phyloP scores from a whole-genome alignment of 2,797 vertebrate genomes.

The Cyprinodon diabolis region DNA sequence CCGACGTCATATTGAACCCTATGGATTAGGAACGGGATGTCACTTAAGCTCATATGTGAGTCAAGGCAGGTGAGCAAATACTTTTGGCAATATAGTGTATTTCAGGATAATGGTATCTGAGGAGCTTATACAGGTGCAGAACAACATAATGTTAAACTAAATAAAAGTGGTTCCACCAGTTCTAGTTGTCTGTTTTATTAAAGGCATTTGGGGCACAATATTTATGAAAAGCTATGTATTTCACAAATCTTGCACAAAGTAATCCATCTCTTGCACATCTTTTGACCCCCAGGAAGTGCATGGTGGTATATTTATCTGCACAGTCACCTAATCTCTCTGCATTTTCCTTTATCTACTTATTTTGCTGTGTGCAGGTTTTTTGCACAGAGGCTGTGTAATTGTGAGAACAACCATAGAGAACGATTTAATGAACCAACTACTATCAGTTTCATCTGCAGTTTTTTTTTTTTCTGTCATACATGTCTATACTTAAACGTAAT shows the following conservation, averaged over 20 bases:
- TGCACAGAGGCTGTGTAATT: background rate
- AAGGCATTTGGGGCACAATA: background rate
- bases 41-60: no score
- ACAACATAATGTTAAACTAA: background rate
- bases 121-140: background rate
- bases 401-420: background rate
- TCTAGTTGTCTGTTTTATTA: background rate
- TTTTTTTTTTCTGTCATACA: background rate
- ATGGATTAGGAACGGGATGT: no score
- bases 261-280: background rate
- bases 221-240: background rate
- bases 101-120: background rate
- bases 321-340: background rate
- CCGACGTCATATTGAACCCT: no score
- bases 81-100: no score
- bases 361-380: background rate
- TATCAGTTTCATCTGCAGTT: background rate
- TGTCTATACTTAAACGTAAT: background rate
- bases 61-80: no score
- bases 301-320: conserved; percentile 7
- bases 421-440: background rate
- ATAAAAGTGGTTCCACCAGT: background rate
- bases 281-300: background rate
- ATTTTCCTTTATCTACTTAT: background rate
- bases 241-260: background rate